Base-by-base conservation (phyloP, 53 echinoderm and acorn worm genomes). In the Luidia sarsii region DNA sequence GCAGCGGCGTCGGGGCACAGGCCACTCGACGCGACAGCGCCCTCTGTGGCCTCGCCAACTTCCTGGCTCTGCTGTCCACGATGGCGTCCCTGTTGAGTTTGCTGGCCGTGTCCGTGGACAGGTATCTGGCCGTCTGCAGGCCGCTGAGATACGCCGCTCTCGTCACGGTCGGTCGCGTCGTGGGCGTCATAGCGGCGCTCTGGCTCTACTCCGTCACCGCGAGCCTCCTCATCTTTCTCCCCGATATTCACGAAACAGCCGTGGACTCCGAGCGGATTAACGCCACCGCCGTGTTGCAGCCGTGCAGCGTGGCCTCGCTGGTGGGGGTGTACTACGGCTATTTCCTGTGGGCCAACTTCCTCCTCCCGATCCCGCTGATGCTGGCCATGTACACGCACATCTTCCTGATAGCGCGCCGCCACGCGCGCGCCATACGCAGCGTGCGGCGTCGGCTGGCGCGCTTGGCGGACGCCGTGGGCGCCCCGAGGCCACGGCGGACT, bases 401-500 rank as follows among this genome's bases (percentile, higher is more conserved):
- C 10, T 84, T 84, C 65, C n/a, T 84, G 37, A 84, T 84, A 25
- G 84, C 84, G 23, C 49, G 68, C 7, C 71, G 84, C 1, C 84
- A 84, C 72, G 72, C 53, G 18, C 34, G 63, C 27, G 60, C 84
- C 3, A 73, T 84, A 35, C 63, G 39, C 84, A 53, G 51, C 24
- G 65, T 73, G 7, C 72, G 84, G 35, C 53, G 70, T 33, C n/a
- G n/a, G n/a, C n/a, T n/a, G n/a, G n/a, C n/a, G n/a, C n/a, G n/a
- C n/a, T n/a, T n/a, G n/a, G n/a, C n/a, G n/a, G n/a, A n/a, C n/a
- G n/a, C n/a, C n/a, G n/a, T n/a, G n/a, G n/a, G n/a, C n/a, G n/a
- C n/a, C n/a, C n/a, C n/a, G n/a, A 11, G 48, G 2, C 39, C 62
- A 10, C 59, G 77, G 20, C 46, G 61, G 20, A 20, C 61, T 30